Percentiles rank a stretch among this genome's conserved stretches.
Evolutionary conservation across 2,888 invertebrate genomes (phyloP).

Genomic region (Tanytarsus gracilentus): DNA sequence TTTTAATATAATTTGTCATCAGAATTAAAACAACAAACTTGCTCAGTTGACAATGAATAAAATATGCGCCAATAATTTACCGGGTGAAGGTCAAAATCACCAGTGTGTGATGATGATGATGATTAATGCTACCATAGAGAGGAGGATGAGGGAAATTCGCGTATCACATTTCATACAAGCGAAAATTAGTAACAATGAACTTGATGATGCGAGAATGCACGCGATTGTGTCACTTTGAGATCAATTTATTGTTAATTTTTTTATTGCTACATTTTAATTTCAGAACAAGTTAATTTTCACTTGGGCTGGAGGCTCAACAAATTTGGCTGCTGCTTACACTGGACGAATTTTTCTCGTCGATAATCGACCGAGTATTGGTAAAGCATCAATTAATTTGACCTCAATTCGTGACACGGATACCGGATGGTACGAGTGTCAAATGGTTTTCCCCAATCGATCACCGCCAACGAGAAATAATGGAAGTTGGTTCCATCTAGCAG

Average conservation of each 20-base stretch:
- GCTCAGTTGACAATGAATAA: too few relatives aligned
- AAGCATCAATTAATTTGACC: slow-evolving; percentile 69
- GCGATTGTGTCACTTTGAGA: too few relatives aligned
- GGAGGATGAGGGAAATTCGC: too few relatives aligned
- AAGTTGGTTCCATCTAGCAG: slow-evolving; percentile 79
- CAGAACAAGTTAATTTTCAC: slow-evolving; percentile 74
- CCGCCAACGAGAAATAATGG: slow-evolving; percentile 81
- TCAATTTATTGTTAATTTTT: not conserved
- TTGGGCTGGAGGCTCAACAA: slow-evolving; percentile 65
- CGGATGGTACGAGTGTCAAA: slow-evolving; percentile 86
- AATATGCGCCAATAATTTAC: too few relatives aligned
- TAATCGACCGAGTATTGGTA: slow-evolving; percentile 44
- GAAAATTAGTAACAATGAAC: too few relatives aligned
- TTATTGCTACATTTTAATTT: slow-evolving; percentile 31
- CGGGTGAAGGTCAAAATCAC: too few relatives aligned
- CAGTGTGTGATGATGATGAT: too few relatives aligned
- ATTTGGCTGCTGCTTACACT: slow-evolving; percentile 58
- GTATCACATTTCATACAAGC: too few relatives aligned
- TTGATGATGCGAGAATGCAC: too few relatives aligned
- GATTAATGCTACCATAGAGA: too few relatives aligned
- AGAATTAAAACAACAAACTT: too few relatives aligned
- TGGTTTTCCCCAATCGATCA: slow-evolving; percentile 77
- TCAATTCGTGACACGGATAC: slow-evolving; percentile 80
- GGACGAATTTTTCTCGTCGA: slow-evolving; percentile 62
- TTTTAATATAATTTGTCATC: too few relatives aligned